Percentiles rank a stretch among this genome's conserved stretches.
These are phyloP conservation scores for Clupea harengus DNA, from an alignment of 2,113 vertebrate species.

Conservation along the genomic window DNA sequence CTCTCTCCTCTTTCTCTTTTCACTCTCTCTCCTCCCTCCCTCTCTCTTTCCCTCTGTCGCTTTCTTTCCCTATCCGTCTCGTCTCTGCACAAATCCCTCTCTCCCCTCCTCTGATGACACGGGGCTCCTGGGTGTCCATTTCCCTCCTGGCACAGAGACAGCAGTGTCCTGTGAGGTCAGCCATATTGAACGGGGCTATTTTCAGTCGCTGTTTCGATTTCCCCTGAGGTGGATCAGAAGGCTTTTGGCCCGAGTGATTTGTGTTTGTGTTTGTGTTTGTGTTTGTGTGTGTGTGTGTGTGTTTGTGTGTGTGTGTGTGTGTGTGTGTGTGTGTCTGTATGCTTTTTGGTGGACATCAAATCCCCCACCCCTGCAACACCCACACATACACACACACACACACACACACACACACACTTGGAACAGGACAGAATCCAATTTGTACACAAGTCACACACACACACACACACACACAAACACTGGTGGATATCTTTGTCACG, in stretches of 20 bases:
- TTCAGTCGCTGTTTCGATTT: background rate
- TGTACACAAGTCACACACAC: background rate
- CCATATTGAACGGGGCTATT: constrained; percentile 4
- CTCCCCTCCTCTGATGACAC: background rate
- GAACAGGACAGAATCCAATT: background rate
- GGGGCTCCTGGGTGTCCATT: constrained; percentile 1
- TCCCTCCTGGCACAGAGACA: background rate
- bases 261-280: background rate
- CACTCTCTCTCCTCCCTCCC: background rate
- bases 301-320: too few relatives aligned
- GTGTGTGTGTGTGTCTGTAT: background rate
- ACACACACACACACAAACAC: background rate
- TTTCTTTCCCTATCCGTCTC: constrained; percentile 2
- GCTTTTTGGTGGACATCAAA: background rate
- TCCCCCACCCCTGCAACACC: background rate
- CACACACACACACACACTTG: background rate
- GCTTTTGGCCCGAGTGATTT: background rate
- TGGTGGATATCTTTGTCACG: background rate
- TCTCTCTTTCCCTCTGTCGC: background rate
- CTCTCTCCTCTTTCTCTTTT: background rate
- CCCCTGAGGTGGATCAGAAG: background rate
- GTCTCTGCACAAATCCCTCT: background rate
- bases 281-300: background rate
- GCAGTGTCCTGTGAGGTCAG: background rate
- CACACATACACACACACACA: background rate